These are phyloP conservation scores for Lypha dubia DNA, from an alignment of 2,888 invertebrate genomes.

Conservation along the genomic window DNA sequence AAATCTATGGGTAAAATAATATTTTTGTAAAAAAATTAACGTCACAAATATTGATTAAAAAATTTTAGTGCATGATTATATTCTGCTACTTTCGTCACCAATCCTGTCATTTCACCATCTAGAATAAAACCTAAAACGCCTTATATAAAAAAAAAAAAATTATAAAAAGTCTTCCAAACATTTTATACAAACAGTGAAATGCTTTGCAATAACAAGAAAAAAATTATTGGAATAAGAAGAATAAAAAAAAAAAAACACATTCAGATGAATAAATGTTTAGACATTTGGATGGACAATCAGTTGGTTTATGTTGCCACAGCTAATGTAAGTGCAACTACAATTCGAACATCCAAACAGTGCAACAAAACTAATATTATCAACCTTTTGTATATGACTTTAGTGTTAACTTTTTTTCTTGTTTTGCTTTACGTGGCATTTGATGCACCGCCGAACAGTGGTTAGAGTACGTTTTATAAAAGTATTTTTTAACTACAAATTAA, in stretches of 20 bases:
- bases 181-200: constrained; percentile 27
- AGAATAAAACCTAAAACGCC: not conserved
- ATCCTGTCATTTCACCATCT: not conserved
- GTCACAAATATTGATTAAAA: too few species aligned
- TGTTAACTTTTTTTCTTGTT: constrained; percentile 34
- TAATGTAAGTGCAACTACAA: constrained; percentile 55
- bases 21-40: not conserved
- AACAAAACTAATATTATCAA: constrained; percentile 51
- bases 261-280: constrained; percentile 59
- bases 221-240: not conserved
- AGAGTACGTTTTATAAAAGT: too few species aligned
- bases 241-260: constrained; percentile 5
- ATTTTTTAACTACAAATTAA: too few species aligned
- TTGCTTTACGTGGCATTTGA: constrained; percentile 53
- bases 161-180: constrained; percentile 33
- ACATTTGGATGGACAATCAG: constrained; percentile 61
- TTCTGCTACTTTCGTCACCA: not conserved
- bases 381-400: constrained; percentile 53
- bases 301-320: constrained; percentile 42
- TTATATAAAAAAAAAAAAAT: constrained; percentile 49
- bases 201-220: constrained; percentile 40
- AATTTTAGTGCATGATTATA: not conserved
- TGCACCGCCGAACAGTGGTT: constrained; percentile 65
- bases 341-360: not conserved
- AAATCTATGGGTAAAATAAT: too few species aligned